Evolutionary conservation across 2,797 vertebrate species (phyloP).

Genomic region (Craterocephalus amniculus): DNA sequence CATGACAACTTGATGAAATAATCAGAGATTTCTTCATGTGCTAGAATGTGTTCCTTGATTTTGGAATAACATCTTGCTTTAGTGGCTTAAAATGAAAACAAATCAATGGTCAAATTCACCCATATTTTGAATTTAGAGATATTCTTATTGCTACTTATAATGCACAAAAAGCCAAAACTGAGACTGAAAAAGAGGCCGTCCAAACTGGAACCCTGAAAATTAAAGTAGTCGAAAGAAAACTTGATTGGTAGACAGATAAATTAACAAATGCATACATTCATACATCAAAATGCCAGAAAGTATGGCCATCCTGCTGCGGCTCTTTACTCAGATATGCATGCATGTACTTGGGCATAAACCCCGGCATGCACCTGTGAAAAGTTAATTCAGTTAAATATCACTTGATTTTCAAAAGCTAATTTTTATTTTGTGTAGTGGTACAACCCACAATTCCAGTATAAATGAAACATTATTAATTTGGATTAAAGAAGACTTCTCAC

Average conservation of each 20-base stretch:
- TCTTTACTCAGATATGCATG: no score
- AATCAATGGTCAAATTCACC: neutral
- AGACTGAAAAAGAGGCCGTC: neutral
- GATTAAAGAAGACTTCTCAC: no score
- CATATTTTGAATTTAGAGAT: neutral
- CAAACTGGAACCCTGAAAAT: neutral
- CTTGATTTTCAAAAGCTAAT: no score
- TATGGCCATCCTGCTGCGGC: neutral
- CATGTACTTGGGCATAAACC: no score
- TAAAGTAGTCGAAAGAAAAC: neutral
- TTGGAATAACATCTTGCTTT: neutral
- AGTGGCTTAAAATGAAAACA: neutral
- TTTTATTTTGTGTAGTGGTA: no score
- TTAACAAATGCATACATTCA: neutral
- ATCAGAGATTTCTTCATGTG: neutral
- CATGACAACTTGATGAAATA: constrained; percentile 18
- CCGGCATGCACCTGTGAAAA: no score
- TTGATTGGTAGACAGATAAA: neutral
- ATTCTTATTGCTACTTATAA: neutral
- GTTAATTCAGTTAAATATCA: no score
- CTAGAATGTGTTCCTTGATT: neutral
- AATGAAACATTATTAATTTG: no score
- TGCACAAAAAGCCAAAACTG: neutral
- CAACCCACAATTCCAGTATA: no score
- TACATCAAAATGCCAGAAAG: neutral